These are phyloP conservation scores for Dicyrtoma fusca DNA, from an alignment of 2,888 invertebrate genomes.

Conservation along the genomic window DNA sequence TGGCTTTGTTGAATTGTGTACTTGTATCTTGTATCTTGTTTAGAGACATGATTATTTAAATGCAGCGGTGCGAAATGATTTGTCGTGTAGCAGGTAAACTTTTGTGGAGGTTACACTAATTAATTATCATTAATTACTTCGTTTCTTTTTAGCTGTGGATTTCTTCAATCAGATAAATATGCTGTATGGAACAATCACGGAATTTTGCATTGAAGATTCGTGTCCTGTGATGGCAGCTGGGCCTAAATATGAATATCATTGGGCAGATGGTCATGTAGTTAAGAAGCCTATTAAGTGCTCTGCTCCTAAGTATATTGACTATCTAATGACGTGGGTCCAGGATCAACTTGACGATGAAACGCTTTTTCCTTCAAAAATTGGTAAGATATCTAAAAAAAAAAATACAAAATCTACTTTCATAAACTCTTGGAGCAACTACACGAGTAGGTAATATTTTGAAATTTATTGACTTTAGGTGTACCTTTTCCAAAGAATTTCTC, in stretches of 20 bases:
- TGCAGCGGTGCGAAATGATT: too few species aligned
- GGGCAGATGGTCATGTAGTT: constrained; percentile 98
- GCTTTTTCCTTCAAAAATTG: constrained; percentile 97
- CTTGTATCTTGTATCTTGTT: constrained; percentile 12
- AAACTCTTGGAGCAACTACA: too few species aligned
- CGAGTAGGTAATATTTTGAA: neutral
- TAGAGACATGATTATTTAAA: too few species aligned
- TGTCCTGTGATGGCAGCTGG: constrained; percentile 99
- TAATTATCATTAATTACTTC: too few species aligned
- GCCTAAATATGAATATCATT: constrained; percentile 99
- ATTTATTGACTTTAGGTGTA: constrained; percentile 69
- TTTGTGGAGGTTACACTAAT: too few species aligned
- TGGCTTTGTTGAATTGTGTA: neutral
- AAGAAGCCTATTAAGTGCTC: constrained; percentile 97
- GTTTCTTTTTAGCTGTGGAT: constrained; percentile 81
- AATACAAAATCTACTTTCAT: too few species aligned
- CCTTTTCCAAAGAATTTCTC: constrained; percentile 98
- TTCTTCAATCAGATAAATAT: constrained; percentile 99
- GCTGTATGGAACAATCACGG: constrained; percentile 99
- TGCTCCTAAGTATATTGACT: constrained; percentile 96
- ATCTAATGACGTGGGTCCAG: constrained; percentile 69
- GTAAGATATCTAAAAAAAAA: too few species aligned
- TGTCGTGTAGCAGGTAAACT: too few species aligned
- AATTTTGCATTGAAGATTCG: constrained; percentile 96
- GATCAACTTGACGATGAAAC: constrained; percentile 99